These are phyloP conservation scores for Bergia puertoricense DNA, from an alignment of 92 coral and sea anemone genomes.

Conservation along the genomic window DNA sequence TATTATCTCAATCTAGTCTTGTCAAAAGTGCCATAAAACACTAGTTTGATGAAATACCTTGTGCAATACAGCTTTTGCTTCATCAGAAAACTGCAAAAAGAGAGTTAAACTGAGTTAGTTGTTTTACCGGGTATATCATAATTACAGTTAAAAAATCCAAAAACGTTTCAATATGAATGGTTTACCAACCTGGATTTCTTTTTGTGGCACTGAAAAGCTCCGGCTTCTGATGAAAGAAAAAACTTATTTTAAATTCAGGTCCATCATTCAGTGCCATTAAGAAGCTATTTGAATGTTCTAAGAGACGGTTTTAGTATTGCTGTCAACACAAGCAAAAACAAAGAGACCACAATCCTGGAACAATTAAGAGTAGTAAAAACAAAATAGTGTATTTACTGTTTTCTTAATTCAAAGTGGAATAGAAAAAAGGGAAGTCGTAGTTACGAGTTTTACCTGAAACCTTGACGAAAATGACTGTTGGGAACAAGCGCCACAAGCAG, in stretches of 20 bases:
- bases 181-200: slow-evolving; percentile 83
- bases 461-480: slow-evolving; percentile 86
- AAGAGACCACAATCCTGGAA: background rate
- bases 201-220: slow-evolving; percentile 90
- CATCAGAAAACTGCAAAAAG: slow-evolving; percentile 71
- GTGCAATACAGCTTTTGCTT: slow-evolving; percentile 77
- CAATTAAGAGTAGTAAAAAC: background rate
- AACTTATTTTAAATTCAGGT: background rate
- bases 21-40: background rate
- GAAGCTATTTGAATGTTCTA: background rate
- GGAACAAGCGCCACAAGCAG: slow-evolving; percentile 92
- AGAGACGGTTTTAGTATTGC: background rate
- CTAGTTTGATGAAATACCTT: slow-evolving; percentile 55
- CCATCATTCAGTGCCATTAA: background rate
- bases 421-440: background rate
- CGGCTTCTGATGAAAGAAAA: slow-evolving; percentile 64
- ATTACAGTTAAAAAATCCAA: background rate
- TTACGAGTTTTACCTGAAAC: slow-evolving; percentile 79
- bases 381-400: too few species aligned
- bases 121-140: background rate
- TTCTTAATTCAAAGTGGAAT: background rate
- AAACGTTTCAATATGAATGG: background rate
- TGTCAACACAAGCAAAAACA: background rate
- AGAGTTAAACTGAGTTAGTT: background rate
- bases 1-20: background rate